phyloP scores from a whole-genome alignment of 2,888 invertebrate genomes.

The Pteria penguin region DNA sequence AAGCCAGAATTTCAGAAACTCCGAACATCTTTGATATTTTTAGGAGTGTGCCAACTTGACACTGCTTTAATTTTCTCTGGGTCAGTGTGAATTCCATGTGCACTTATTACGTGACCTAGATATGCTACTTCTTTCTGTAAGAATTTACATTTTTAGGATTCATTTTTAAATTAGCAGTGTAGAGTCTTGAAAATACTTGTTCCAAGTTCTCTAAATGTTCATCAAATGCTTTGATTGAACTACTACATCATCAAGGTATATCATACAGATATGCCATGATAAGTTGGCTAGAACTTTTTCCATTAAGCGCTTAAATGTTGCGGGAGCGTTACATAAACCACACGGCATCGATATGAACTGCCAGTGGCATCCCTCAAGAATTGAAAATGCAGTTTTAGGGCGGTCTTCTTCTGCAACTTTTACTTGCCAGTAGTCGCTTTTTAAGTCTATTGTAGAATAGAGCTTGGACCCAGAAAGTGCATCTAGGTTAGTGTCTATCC shows the following conservation, averaged over 20 bases:
- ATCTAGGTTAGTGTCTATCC: constrained; percentile 9
- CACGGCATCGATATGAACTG: constrained; percentile 12
- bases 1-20: constrained; percentile 35
- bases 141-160: constrained; percentile 13
- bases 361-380: background rate
- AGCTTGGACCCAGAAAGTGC: background rate
- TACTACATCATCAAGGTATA: constrained; percentile 7
- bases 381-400: background rate
- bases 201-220: constrained; percentile 12
- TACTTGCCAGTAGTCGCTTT: background rate
- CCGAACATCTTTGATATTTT: background rate
- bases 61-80: constrained; percentile 14
- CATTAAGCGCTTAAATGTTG: background rate
- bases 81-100: constrained; percentile 16
- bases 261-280: background rate
- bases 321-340: constrained; percentile 15
- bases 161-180: constrained; percentile 8
- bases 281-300: background rate
- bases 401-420: background rate
- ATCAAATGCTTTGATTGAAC: background rate
- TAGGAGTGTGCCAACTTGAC: background rate
- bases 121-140: background rate
- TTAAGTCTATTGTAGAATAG: background rate
- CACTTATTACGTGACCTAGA: constrained; percentile 9
- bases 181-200: constrained; percentile 1